Evolutionary conservation across 2,888 invertebrate species (phyloP), one percentile per base, ranked within the genome.

Genomic region (Panzeria rudis): DNA sequence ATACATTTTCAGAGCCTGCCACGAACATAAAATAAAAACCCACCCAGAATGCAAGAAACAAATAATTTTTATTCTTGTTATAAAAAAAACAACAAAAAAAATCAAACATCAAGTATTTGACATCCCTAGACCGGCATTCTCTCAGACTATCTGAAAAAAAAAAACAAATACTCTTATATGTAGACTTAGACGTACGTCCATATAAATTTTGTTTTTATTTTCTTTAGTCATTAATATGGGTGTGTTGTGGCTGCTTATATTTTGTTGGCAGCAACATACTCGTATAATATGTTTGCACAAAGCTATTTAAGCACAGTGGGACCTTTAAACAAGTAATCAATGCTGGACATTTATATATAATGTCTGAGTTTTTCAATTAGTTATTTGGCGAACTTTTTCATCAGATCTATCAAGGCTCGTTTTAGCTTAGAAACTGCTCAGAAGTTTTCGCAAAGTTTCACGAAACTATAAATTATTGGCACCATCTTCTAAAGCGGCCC

Each of bases 191-290:
- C 64, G 50, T 38, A 2, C 25, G 32, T 50, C 0, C 9, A 17
- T 25, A 56, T 32, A 29, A 41, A 20, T 5, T 59, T 44, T 17
- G 2, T 41, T 54, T 38, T 29, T 76, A 13, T 38, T 62, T 44
- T 47, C n/a, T 76, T 66, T 23, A 76, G 54, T 64, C 52, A 54
- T 44, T 54, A 44, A 66, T 38, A 80, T 80, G 80, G 73, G 72
- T 80, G 80, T 66, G 73, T 20, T 80, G n/a, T 8, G 9, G 59
- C 17, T 59, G 64, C 7, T 77, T 17, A 23, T 47, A 47, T 17
- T 77, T 35, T 68, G 68, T 35, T 68, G 56, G 59, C 68, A 68
- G 59, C 64, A 44, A 20, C 32, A 41, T 44, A 6, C 54, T 52
- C 23, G 5, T 11, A 2, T 17, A 41, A 56, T 17, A n/a, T 7